Conservation (phyloP, 2,113 vertebrate species). For the Brachirus orientalis region DNA sequence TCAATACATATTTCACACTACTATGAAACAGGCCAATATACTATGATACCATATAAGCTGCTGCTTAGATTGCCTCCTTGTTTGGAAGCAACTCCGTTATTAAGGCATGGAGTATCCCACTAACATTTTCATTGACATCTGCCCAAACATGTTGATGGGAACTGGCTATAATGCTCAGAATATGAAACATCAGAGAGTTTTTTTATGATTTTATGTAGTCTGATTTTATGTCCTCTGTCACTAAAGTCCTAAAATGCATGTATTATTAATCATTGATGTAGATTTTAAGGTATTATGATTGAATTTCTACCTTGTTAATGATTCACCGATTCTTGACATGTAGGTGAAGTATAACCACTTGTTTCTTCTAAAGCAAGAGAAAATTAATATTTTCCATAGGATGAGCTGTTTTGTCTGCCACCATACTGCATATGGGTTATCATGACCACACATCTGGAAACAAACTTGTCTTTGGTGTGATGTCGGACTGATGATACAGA, state of each 20-base stretch:
- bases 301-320: neutral
- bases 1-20: too few relatives aligned
- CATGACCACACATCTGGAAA: neutral
- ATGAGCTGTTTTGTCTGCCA: too few relatives aligned
- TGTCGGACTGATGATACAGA: neutral
- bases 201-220: too few relatives aligned
- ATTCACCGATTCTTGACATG: neutral
- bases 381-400: too few relatives aligned
- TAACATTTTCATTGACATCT: neutral
- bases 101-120: neutral
- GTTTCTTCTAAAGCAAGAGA: too few relatives aligned
- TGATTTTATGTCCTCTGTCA: too few relatives aligned
- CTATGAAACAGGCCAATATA: too few relatives aligned
- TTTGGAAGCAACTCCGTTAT: neutral
- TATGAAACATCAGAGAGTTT: constrained; percentile 2
- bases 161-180: neutral
- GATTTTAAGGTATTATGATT: neutral
- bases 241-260: too few relatives aligned
- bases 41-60: too few relatives aligned
- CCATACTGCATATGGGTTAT: neutral
- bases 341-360: neutral
- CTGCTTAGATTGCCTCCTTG: too few relatives aligned
- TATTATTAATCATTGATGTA: neutral
- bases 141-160: neutral
- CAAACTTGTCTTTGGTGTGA: neutral